A percentile compares a stretch with the other conserved stretches of the same genome.
Evolutionary conservation across 2,888 invertebrate genomes (phyloP).

Genomic region (Cloeon dipterum): DNA sequence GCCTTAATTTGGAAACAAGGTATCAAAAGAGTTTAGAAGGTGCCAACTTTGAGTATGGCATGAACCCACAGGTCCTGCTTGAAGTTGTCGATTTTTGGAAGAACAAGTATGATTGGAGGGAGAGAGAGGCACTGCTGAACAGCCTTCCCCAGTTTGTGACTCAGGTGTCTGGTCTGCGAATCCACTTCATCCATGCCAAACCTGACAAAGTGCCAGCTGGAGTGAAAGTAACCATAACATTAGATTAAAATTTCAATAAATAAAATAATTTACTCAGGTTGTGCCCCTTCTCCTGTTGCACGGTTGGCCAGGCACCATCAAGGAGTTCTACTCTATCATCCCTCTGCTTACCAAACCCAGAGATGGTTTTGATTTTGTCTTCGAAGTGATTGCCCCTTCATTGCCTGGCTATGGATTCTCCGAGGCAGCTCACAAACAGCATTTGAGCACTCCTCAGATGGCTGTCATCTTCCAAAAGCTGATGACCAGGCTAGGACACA

Average conservation of each 20-base stretch:
- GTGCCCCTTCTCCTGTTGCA: conserved; percentile 50
- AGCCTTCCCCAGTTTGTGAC: conserved; percentile 50
- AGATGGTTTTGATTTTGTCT: conserved; percentile 29
- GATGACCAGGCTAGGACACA: conserved; percentile 42
- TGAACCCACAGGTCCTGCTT: conserved; percentile 42
- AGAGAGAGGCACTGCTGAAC: conserved; percentile 46
- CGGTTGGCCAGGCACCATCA: conserved; percentile 69
- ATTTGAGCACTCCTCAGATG: conserved; percentile 16
- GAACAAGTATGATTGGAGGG: conserved; percentile 45
- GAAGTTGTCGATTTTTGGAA: conserved; percentile 53
- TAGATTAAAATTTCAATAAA: conserved; percentile 14
- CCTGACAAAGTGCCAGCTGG: conserved; percentile 11
- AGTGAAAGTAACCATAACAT: conserved; percentile 15
- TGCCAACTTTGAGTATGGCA: conserved; percentile 54
- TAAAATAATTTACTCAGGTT: conserved; percentile 17
- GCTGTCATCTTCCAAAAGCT: conserved; percentile 36
- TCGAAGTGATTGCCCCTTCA: conserved; percentile 30
- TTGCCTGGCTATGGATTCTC: conserved; percentile 29
- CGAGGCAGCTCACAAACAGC: conserved; percentile 17
- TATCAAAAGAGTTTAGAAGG: conserved; percentile 19
- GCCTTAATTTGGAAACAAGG: conserved; percentile 31
- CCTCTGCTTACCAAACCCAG: conserved; percentile 32
- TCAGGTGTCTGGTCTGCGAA: conserved; percentile 41
- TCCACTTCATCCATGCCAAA: conserved; percentile 23
- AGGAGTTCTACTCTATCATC: conserved; percentile 56